phyloP scores from a whole-genome alignment of 2,888 invertebrate species.

The Callimorpha dominula region DNA sequence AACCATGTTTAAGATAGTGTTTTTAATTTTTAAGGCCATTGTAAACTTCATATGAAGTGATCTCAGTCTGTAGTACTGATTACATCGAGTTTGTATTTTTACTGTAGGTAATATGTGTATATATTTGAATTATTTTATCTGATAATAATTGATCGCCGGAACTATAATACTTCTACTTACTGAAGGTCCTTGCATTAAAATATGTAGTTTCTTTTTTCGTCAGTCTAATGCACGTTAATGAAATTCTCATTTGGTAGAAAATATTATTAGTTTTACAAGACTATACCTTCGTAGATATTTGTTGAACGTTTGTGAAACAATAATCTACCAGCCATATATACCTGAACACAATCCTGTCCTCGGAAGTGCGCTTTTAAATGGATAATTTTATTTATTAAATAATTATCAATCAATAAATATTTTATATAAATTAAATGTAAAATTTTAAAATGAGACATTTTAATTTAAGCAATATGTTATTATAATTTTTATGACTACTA shows the following conservation, averaged over 20 bases:
- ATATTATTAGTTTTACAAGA: too few relatives aligned
- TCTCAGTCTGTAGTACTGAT: conserved; percentile 66
- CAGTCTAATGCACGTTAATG: too few relatives aligned
- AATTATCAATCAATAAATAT: background rate
- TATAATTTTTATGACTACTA: background rate
- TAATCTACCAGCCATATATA: background rate
- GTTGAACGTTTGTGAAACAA: too few relatives aligned
- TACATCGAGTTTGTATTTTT: conserved; percentile 48
- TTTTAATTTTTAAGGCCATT: conserved; percentile 46
- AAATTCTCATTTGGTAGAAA: too few relatives aligned
- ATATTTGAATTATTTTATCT: background rate
- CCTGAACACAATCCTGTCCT: background rate
- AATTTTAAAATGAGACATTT: background rate
- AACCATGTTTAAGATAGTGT: conserved; percentile 22
- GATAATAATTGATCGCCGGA: background rate
- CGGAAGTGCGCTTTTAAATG: background rate
- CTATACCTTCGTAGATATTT: too few relatives aligned
- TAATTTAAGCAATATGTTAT: background rate
- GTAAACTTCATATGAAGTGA: conserved; percentile 57
- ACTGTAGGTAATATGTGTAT: conserved; percentile 24
- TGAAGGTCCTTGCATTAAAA: background rate
- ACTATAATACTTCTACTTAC: background rate
- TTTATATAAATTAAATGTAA: background rate
- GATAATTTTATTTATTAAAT: background rate
- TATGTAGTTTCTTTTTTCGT: background rate